Conservation (phyloP, 2,797 vertebrate species). For the Malacoctenus gilli region DNA sequence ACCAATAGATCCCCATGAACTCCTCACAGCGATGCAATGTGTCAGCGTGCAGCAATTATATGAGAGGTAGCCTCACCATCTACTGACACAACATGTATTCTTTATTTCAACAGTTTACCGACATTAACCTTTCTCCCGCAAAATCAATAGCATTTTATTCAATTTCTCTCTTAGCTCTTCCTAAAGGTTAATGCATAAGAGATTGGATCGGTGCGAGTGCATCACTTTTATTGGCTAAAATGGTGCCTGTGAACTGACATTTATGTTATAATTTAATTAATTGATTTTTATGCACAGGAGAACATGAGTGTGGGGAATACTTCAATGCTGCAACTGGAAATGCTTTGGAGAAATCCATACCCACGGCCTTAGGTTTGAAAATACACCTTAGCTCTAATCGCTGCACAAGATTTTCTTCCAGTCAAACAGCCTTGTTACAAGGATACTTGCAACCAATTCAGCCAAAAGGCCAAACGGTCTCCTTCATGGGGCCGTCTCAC, state of each 20-base stretch:
- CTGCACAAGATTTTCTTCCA: slow-evolving; percentile 26
- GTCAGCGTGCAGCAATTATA: neutral
- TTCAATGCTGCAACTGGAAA: slow-evolving; percentile 35
- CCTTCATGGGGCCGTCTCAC: slow-evolving; percentile 35
- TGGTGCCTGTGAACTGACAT: slow-evolving; percentile 28
- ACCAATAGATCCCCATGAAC: slow-evolving; percentile 6
- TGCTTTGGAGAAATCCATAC: slow-evolving; percentile 39
- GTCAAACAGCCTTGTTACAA: slow-evolving; percentile 57
- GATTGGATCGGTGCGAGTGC: slow-evolving; percentile 62
- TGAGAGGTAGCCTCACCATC: slow-evolving; percentile 10
- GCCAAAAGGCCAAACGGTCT: slow-evolving; percentile 43
- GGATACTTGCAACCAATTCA: slow-evolving; percentile 44
- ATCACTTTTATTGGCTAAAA: slow-evolving; percentile 49
- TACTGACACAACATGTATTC: slow-evolving; percentile 33
- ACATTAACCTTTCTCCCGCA: slow-evolving; percentile 63
- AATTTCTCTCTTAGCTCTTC: slow-evolving; percentile 51
- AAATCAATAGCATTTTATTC: slow-evolving; percentile 69
- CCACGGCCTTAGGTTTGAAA: slow-evolving; percentile 36
- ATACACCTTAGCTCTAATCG: slow-evolving; percentile 31
- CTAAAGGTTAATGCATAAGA: slow-evolving; percentile 71
- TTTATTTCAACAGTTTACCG: slow-evolving; percentile 35
- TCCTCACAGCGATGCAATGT: neutral
- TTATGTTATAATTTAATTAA: slow-evolving; percentile 53
- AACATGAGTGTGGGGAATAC: slow-evolving; percentile 11
- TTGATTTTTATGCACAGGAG: slow-evolving; percentile 42